phyloP scores from a whole-genome alignment of 2,113 vertebrate species.

The Nothobranchius furzeri region DNA sequence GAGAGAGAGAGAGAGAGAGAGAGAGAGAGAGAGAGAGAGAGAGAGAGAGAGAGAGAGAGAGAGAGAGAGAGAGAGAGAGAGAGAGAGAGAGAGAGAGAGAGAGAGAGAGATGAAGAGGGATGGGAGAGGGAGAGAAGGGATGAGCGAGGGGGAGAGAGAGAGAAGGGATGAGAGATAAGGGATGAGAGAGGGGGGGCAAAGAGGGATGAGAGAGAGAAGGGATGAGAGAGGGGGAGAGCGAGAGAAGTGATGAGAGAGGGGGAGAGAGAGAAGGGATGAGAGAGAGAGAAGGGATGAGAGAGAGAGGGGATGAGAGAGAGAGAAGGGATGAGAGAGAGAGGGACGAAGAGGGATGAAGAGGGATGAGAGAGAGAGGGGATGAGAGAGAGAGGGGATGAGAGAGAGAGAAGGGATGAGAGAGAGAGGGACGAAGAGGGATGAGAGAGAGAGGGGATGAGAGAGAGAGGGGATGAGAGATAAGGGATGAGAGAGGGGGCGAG shows the following conservation, averaged over 20 bases:
- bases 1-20: no score
- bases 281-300: not conserved
- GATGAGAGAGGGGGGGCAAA: no score
- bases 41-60: not conserved
- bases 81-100: not conserved
- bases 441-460: constrained; percentile 15
- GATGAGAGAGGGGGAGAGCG: no score
- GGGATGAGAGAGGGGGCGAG: not conserved
- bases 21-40: constrained; percentile 15
- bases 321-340: no score
- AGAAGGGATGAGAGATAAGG: no score
- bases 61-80: no score
- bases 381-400: not conserved
- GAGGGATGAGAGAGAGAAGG: constrained; percentile 15
- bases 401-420: no score
- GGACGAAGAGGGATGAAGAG: no score
- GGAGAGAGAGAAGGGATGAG: constrained; percentile 4
- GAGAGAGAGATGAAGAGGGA: no score
- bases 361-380: constrained; percentile 6
- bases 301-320: no score
- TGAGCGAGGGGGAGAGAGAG: no score
- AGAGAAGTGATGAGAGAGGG: constrained; percentile 23
- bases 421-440: no score
- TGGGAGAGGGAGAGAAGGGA: not conserved
- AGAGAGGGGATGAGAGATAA: not conserved